phyloP scores from a whole-genome alignment of 2,888 invertebrate species.

The Lamproptera curius region DNA sequence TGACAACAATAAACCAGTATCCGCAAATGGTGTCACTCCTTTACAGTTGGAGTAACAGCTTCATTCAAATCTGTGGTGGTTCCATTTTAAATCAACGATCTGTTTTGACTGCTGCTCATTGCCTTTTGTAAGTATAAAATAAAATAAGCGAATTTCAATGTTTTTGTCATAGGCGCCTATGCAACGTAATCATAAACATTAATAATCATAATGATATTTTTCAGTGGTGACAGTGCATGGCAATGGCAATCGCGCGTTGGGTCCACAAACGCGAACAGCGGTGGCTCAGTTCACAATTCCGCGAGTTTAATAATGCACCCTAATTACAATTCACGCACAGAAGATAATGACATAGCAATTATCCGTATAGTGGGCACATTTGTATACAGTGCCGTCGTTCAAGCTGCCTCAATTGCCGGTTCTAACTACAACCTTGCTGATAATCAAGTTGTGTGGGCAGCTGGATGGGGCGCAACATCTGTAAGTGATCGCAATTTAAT shows the following conservation, averaged over 20 bases:
- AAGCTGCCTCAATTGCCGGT: slow-evolving; percentile 34
- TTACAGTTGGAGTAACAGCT: slow-evolving; percentile 24
- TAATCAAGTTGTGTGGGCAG: slow-evolving; percentile 39
- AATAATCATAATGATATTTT: slow-evolving; percentile 6
- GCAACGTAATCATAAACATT: no score
- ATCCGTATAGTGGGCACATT: slow-evolving; percentile 25
- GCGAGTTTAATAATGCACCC: slow-evolving; percentile 29
- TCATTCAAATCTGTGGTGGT: slow-evolving; percentile 30
- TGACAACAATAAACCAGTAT: slow-evolving; percentile 32
- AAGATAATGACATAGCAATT: slow-evolving; percentile 39
- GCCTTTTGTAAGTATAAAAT: slow-evolving; percentile 39
- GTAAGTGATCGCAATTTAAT: slow-evolving; percentile 29
- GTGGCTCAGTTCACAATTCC: slow-evolving; percentile 29
- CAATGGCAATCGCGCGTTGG: slow-evolving; percentile 13
- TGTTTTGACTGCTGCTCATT: slow-evolving; percentile 44
- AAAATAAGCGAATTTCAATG: no score
- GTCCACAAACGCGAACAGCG: slow-evolving; percentile 7
- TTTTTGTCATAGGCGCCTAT: no score
- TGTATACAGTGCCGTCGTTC: slow-evolving; percentile 19
- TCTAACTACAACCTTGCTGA: slow-evolving; percentile 29
- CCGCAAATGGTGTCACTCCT: slow-evolving; percentile 28
- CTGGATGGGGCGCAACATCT: slow-evolving; percentile 41
- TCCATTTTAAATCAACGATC: slow-evolving; percentile 37
- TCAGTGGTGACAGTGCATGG: slow-evolving; percentile 20
- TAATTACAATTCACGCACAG: slow-evolving; percentile 26